Conservation (phyloP, 2,113 vertebrate genomes). For the Micromys minutus region DNA sequence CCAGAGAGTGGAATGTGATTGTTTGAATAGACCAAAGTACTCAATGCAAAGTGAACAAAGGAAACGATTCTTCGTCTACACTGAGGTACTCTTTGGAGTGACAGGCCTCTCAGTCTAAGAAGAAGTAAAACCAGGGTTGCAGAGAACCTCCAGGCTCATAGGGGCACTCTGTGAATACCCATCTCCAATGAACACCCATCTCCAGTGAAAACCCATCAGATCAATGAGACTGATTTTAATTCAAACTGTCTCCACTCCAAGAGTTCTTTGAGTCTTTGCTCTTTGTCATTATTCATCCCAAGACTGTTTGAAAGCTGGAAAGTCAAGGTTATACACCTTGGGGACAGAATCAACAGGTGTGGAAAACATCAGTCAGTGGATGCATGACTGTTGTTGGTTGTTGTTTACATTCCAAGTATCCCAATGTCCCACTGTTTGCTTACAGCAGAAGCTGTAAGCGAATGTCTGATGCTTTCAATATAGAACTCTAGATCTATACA, state of each 20-base stretch:
- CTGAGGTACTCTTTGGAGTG: constrained; percentile 33
- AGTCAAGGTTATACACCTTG: constrained; percentile 62
- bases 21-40: not conserved
- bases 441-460: not conserved
- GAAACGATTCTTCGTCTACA: constrained; percentile 20
- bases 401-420: constrained; percentile 79
- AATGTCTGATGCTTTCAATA: not conserved
- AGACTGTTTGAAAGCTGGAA: constrained; percentile 72
- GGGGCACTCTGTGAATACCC: constrained; percentile 50
- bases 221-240: constrained; percentile 64
- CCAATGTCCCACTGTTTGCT: not conserved
- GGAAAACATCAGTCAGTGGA: constrained; percentile 64
- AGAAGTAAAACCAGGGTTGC: constrained; percentile 62
- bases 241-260: constrained; percentile 33
- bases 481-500: not conserved
- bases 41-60: not conserved
- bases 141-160: not conserved
- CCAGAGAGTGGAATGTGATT: too few relatives aligned
- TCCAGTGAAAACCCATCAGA: not conserved
- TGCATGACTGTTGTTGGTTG: constrained; percentile 58
- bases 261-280: not conserved
- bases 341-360: constrained; percentile 61
- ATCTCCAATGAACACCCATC: not conserved
- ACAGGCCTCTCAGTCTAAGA: not conserved
- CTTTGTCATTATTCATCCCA: not conserved